phyloP scores from a whole-genome alignment of 1,140 invertebrate species.

The Drosophila punjabiensis region DNA sequence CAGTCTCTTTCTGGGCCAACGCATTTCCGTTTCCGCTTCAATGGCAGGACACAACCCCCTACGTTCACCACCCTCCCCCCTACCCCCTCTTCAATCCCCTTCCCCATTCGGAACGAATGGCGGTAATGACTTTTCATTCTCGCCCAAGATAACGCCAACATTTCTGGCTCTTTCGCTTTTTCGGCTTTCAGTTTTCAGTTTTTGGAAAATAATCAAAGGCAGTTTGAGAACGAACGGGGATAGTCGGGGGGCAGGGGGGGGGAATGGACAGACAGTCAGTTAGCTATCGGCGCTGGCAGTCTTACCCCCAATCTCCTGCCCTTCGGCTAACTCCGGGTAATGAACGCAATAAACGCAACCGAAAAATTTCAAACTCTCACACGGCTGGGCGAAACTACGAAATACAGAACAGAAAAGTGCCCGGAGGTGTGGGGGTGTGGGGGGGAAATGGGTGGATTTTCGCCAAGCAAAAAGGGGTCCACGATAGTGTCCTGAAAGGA shows the following conservation, averaged over 20 bases:
- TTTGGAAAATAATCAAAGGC: conserved; percentile 67
- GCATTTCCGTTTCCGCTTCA: conserved; percentile 82
- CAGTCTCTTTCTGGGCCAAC: conserved; percentile 46
- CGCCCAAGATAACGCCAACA: conserved; percentile 78
- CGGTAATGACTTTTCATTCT: conserved; percentile 83
- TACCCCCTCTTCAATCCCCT: background rate
- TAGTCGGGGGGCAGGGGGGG: background rate
- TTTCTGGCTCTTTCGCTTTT: conserved; percentile 58
- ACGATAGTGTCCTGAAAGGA: conserved; percentile 45
- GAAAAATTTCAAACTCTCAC: conserved; percentile 78
- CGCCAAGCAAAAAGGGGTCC: conserved; percentile 18
- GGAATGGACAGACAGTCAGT: conserved; percentile 46
- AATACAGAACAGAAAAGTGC: conserved; percentile 30
- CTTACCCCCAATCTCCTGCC: conserved; percentile 4
- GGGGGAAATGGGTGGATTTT: conserved; percentile 10
- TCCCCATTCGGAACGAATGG: conserved; percentile 66
- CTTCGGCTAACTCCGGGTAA: conserved; percentile 47
- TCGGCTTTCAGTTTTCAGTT: conserved; percentile 48
- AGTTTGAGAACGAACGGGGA: conserved; percentile 8
- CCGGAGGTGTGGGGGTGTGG: background rate
- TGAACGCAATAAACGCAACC: conserved; percentile 83
- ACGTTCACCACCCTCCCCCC: background rate
- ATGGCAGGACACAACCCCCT: conserved; percentile 52
- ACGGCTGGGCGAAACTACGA: conserved; percentile 46
- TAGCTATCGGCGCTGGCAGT: conserved; percentile 61